Percentiles rank a stretch among this genome's conserved stretches.
These are phyloP conservation scores for Melanotus villosus DNA, from an alignment of 2,888 invertebrate genomes.

Conservation along the genomic window DNA sequence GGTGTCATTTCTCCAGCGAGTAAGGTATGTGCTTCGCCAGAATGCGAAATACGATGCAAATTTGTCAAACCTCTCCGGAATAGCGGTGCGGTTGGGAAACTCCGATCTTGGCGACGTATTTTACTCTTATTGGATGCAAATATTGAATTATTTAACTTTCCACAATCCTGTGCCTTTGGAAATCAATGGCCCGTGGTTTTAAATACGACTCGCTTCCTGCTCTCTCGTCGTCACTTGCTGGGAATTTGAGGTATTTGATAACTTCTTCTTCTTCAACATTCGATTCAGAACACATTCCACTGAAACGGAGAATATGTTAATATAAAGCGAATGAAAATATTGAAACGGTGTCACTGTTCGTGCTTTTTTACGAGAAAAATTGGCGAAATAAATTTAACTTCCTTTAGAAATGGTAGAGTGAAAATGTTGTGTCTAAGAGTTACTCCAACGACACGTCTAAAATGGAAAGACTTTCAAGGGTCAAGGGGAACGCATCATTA, in stretches of 20 bases:
- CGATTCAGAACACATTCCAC: constrained; percentile 8
- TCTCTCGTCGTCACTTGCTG: constrained; percentile 3
- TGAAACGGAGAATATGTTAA: constrained; percentile 17
- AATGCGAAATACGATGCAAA: constrained; percentile 30
- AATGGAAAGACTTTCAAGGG: constrained; percentile 10
- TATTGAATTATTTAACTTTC: constrained; percentile 35
- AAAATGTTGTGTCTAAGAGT: constrained; percentile 21
- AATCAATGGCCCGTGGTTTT: constrained; percentile 21
- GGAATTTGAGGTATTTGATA: constrained; percentile 12
- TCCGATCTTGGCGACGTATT: constrained; percentile 16
- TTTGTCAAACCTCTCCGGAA: constrained; percentile 19
- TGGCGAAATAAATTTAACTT: neutral
- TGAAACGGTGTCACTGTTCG: constrained; percentile 16
- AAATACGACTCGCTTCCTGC: constrained; percentile 20
- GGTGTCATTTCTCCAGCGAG: constrained; percentile 5
- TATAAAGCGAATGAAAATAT: constrained; percentile 14
- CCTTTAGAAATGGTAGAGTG: neutral
- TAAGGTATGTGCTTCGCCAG: neutral
- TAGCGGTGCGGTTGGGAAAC: constrained; percentile 13
- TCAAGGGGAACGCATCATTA: constrained; percentile 24
- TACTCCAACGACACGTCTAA: neutral
- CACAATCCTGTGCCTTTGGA: constrained; percentile 20
- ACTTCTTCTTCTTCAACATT: constrained; percentile 22
- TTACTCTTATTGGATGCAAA: constrained; percentile 33
- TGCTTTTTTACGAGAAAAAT: neutral